These are phyloP conservation scores for Noctua pronuba DNA, from an alignment of 2,888 invertebrate species.

Conservation along the genomic window DNA sequence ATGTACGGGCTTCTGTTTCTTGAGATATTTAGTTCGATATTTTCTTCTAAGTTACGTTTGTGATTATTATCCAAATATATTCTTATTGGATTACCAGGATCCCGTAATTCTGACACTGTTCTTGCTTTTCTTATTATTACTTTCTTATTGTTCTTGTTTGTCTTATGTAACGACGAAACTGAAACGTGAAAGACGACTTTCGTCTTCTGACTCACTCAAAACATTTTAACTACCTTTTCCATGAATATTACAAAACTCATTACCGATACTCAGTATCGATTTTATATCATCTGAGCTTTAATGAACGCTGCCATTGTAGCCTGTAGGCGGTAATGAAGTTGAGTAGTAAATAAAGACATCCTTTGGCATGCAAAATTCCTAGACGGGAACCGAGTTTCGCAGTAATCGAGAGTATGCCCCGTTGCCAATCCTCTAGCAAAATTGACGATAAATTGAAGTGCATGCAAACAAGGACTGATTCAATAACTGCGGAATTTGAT, in stretches of 20 bases:
- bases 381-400: slow-evolving; percentile 55
- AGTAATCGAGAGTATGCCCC: slow-evolving; percentile 55
- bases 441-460: slow-evolving; percentile 75
- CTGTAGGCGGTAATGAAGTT: slow-evolving; percentile 53
- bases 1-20: slow-evolving; percentile 1
- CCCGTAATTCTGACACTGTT: not conserved
- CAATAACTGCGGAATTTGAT: slow-evolving; percentile 68
- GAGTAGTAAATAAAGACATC: slow-evolving; percentile 54
- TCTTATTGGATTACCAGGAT: not conserved
- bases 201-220: not conserved
- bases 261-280: slow-evolving; percentile 31
- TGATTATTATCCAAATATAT: not conserved
- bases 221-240: not conserved
- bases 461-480: slow-evolving; percentile 72
- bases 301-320: slow-evolving; percentile 44
- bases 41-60: not conserved
- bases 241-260: slow-evolving; percentile 33
- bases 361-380: slow-evolving; percentile 60
- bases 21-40: not conserved
- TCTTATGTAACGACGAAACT: not conserved
- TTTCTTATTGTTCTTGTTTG: too few species aligned
- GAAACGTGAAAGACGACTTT: too few species aligned
- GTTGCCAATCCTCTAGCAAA: slow-evolving; percentile 71
- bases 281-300: slow-evolving; percentile 33
- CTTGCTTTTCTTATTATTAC: not conserved